Evolutionary conservation across 64 coral and sea anemone species (phyloP).

Genomic region (Stichodactyla helianthus): DNA sequence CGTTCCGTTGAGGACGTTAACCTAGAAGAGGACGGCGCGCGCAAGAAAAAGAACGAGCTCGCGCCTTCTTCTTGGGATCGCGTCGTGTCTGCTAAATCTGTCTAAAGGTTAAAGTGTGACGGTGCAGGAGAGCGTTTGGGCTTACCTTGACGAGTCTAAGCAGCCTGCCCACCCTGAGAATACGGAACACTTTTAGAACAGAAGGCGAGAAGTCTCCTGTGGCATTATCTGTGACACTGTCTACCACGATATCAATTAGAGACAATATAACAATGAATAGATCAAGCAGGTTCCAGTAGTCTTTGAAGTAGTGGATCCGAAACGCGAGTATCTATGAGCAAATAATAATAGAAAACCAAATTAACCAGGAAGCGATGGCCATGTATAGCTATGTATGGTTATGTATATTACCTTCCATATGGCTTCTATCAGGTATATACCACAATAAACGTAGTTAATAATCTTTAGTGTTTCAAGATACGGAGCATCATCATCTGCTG

Average conservation of each 20-base stretch:
- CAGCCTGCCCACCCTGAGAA: conserved; percentile 87
- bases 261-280: conserved; percentile 81
- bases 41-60: too few species aligned
- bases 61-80: too few species aligned
- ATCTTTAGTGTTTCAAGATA: conserved; percentile 54
- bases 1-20: too few species aligned
- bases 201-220: conserved; percentile 84
- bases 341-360: not conserved
- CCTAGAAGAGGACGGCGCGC: too few species aligned
- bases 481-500: conserved; percentile 73
- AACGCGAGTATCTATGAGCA: conserved; percentile 65
- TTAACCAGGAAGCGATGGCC: too few species aligned
- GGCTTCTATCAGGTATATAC: conserved; percentile 71
- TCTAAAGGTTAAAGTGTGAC: not conserved
- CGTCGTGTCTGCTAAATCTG: too few species aligned
- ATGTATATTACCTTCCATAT: conserved; percentile 63
- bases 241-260: conserved; percentile 86
- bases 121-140: not conserved
- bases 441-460: conserved; percentile 80
- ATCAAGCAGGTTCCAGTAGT: conserved; percentile 94
- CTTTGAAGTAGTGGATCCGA: conserved; percentile 86
- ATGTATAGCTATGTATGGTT: not conserved
- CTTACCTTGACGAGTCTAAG: conserved; percentile 87
- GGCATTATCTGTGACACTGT: conserved; percentile 61
- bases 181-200: conserved; percentile 83